These are phyloP conservation scores for Melipona beecheii DNA, from an alignment of 2,888 invertebrate species.

Conservation along the genomic window DNA sequence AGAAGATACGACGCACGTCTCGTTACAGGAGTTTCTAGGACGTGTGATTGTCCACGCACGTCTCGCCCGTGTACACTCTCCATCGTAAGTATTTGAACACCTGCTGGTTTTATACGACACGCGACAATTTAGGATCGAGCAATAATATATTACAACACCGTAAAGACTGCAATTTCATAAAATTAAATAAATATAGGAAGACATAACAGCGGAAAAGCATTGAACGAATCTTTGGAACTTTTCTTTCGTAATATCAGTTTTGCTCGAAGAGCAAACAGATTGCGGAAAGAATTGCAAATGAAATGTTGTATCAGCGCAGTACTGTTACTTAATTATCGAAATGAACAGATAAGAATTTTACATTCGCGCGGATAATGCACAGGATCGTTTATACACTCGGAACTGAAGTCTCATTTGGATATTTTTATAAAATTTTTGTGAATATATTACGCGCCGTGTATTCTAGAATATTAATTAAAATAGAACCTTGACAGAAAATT, in stretches of 20 bases:
- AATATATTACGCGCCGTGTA: not conserved
- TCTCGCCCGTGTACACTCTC: not conserved
- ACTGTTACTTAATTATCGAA: not conserved
- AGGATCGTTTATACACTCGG: too few species aligned
- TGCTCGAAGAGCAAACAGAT: too few species aligned
- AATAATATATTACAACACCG: too few species aligned
- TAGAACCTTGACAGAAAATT: too few species aligned
- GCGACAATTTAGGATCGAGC: not conserved
- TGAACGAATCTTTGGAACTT: too few species aligned
- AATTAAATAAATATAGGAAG: too few species aligned
- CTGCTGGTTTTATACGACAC: not conserved
- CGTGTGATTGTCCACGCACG: constrained; percentile 32
- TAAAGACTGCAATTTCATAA: too few species aligned
- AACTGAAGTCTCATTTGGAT: not conserved
- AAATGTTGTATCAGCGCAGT: too few species aligned
- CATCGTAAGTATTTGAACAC: not conserved
- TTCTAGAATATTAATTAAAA: too few species aligned
- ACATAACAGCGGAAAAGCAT: too few species aligned
- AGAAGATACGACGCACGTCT: constrained; percentile 23
- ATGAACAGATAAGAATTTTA: not conserved
- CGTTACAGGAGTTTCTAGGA: constrained; percentile 19
- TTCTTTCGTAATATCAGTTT: too few species aligned
- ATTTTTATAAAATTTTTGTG: not conserved
- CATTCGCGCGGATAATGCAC: not conserved
- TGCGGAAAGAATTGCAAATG: too few species aligned